These are phyloP conservation scores for Drosophila prolongata DNA, from an alignment of 2,888 invertebrate species.

Conservation along the genomic window DNA sequence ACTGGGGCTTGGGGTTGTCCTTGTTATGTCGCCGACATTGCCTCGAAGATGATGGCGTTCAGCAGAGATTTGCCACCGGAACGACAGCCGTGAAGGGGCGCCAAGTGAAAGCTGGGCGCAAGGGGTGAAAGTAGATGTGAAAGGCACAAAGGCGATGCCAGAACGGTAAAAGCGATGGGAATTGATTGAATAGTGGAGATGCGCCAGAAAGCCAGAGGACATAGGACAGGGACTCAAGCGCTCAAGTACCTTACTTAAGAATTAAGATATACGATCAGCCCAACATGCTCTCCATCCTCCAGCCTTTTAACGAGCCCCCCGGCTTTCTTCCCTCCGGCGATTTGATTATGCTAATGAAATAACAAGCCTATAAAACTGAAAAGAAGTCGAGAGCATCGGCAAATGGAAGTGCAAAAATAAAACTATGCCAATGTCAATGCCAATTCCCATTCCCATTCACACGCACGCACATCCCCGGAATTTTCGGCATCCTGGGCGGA, in stretches of 20 bases:
- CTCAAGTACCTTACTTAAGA: slow-evolving; percentile 59
- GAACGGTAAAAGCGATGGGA: slow-evolving; percentile 73
- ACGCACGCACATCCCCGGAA: slow-evolving; percentile 48
- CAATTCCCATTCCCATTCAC: slow-evolving; percentile 57
- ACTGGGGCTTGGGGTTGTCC: slow-evolving; percentile 47
- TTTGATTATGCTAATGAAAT: slow-evolving; percentile 79
- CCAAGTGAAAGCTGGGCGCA: not conserved
- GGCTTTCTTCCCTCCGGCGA: slow-evolving; percentile 19
- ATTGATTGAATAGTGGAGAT: slow-evolving; percentile 72
- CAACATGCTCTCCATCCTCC: not conserved
- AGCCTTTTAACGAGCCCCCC: slow-evolving; percentile 2
- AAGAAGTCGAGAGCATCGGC: slow-evolving; percentile 26
- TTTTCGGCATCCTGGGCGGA: slow-evolving; percentile 5
- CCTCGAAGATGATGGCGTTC: slow-evolving; percentile 75
- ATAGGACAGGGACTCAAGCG: not conserved
- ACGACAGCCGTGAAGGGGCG: slow-evolving; percentile 5
- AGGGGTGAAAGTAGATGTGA: slow-evolving; percentile 43
- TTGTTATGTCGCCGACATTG: slow-evolving; percentile 77
- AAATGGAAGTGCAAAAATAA: slow-evolving; percentile 42
- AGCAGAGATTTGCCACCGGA: slow-evolving; percentile 66
- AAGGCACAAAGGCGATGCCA: slow-evolving; percentile 67
- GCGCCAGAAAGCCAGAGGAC: slow-evolving; percentile 14
- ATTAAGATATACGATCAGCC: slow-evolving; percentile 50
- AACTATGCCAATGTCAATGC: slow-evolving; percentile 62
- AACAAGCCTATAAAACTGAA: slow-evolving; percentile 72